phyloP scores from a whole-genome alignment of 2,113 vertebrate genomes.

The Stercorarius parasiticus region DNA sequence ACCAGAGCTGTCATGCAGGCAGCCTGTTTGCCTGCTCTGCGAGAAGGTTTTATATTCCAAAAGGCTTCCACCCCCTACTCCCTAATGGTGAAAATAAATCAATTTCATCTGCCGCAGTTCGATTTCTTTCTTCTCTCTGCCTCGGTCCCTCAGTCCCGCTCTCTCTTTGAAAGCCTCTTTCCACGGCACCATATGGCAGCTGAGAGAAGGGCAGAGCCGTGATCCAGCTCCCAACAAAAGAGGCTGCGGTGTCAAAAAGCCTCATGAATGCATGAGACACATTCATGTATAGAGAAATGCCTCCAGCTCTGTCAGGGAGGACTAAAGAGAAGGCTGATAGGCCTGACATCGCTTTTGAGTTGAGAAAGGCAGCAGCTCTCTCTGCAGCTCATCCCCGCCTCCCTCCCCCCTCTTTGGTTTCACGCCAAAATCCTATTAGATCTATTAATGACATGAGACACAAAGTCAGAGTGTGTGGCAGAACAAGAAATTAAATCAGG shows the following conservation, averaged over 20 bases:
- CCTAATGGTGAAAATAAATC: slow-evolving; percentile 82
- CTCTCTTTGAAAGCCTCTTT: slow-evolving; percentile 62
- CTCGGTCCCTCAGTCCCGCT: background rate
- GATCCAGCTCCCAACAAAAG: slow-evolving; percentile 83
- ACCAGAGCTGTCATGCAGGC: slow-evolving; percentile 68
- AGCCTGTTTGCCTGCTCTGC: slow-evolving; percentile 61
- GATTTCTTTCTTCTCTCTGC: slow-evolving; percentile 62
- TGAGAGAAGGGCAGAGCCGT: slow-evolving; percentile 76
- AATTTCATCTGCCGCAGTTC: slow-evolving; percentile 75
- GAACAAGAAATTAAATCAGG: slow-evolving; percentile 46
- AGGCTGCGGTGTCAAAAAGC: slow-evolving; percentile 78
- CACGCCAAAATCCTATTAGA: slow-evolving; percentile 44
- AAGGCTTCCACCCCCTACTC: slow-evolving; percentile 27
- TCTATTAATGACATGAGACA: slow-evolving; percentile 7
- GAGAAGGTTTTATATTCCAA: slow-evolving; percentile 74
- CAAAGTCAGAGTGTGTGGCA: slow-evolving; percentile 37
- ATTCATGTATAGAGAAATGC: slow-evolving; percentile 73
- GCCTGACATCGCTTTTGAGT: slow-evolving; percentile 33
- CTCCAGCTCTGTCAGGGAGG: slow-evolving; percentile 67
- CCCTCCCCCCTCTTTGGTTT: background rate
- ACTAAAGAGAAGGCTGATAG: slow-evolving; percentile 55
- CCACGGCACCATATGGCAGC: slow-evolving; percentile 90
- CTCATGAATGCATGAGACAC: slow-evolving; percentile 88
- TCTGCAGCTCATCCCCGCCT: slow-evolving; percentile 17
- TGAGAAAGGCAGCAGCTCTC: slow-evolving; percentile 41